Conservation (phyloP, 1,140 invertebrate genomes). For the Uloborus diversus region DNA sequence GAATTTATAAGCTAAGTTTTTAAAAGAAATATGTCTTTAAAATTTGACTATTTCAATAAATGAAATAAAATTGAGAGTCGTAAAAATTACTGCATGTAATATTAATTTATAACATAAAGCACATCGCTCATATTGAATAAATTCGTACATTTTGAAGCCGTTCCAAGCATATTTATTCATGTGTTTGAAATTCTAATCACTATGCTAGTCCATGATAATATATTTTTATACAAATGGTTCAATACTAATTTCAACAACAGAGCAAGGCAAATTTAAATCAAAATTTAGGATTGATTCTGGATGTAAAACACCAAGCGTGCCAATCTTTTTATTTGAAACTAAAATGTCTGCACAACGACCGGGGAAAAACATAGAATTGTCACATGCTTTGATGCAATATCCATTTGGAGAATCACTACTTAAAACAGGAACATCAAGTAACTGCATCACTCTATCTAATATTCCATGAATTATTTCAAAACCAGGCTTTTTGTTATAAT, state of each 20-base stretch:
- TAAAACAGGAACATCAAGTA: slow-evolving; percentile 78
- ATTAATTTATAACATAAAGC: too few relatives aligned
- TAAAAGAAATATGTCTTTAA: too few relatives aligned
- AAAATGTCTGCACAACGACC: slow-evolving; percentile 89
- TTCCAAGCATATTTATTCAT: too few relatives aligned
- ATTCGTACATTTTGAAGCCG: too few relatives aligned
- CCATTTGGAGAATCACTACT: slow-evolving; percentile 68
- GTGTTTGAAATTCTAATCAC: too few relatives aligned
- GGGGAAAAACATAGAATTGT: slow-evolving; percentile 90
- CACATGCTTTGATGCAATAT: slow-evolving; percentile 73
- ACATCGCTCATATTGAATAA: too few relatives aligned
- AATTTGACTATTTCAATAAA: too few relatives aligned
- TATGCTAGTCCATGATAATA: not conserved
- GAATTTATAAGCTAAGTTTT: too few relatives aligned
- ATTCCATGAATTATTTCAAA: slow-evolving; percentile 98
- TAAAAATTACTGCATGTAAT: too few relatives aligned
- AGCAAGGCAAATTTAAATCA: slow-evolving; percentile 88
- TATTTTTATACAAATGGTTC: slow-evolving; percentile 68
- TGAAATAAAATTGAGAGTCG: too few relatives aligned
- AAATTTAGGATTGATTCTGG: slow-evolving; percentile 90
- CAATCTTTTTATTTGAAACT: slow-evolving; percentile 76
- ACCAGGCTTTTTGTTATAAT: slow-evolving; percentile 91
- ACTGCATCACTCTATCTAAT: slow-evolving; percentile 90
- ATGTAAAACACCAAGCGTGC: slow-evolving; percentile 92
- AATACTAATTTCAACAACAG: slow-evolving; percentile 91